A percentile compares a stretch with the other conserved stretches of the same genome.
Evolutionary conservation across 1,140 invertebrate genomes (phyloP).

Genomic region (Zaprionus ornatus): DNA sequence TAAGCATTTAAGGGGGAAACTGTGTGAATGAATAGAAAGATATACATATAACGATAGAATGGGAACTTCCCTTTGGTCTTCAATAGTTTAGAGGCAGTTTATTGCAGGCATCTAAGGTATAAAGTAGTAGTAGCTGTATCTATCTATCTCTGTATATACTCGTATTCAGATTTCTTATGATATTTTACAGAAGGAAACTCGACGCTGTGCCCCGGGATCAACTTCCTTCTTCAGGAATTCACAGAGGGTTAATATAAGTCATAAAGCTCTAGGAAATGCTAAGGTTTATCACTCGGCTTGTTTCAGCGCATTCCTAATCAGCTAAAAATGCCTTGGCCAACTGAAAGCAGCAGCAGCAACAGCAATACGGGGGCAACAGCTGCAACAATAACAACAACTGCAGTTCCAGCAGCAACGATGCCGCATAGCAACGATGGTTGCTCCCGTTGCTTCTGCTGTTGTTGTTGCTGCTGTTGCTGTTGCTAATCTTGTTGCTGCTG

Average conservation of each 20-base stretch:
- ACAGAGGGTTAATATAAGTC: not conserved
- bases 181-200: too few species aligned
- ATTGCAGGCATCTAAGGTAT: too few species aligned
- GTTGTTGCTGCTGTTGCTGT: not conserved
- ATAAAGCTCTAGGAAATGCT: constrained; percentile 13
- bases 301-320: constrained; percentile 61
- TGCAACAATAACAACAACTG: constrained; percentile 10
- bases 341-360: constrained; percentile 21
- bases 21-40: too few species aligned
- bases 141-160: too few species aligned
- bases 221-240: too few species aligned
- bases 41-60: too few species aligned
- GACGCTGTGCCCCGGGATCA: too few species aligned
- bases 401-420: constrained; percentile 21
- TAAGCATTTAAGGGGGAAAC: too few species aligned
- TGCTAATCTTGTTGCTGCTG: constrained; percentile 21
- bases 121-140: too few species aligned
- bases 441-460: not conserved
- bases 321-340: constrained; percentile 75
- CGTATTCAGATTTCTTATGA: too few species aligned
- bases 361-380: constrained; percentile 7
- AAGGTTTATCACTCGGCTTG: constrained; percentile 2
- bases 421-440: constrained; percentile 13
- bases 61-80: too few species aligned
- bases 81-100: too few species aligned